Conservation (phyloP, 2,113 vertebrate species). For the Thamnophis sirtalis region DNA sequence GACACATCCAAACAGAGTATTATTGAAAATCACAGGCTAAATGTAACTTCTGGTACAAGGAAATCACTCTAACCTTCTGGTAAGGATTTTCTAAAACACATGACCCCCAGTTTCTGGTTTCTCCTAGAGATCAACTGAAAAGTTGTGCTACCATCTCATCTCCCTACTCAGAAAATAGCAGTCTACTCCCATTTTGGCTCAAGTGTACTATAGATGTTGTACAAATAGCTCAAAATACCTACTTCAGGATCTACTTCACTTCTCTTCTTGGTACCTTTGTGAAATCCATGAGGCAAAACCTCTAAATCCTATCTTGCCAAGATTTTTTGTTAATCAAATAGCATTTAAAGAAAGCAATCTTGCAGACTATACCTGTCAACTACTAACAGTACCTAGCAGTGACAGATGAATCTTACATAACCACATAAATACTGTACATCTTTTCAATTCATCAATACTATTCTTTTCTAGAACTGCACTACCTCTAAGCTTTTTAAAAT, state of each 20-base stretch:
- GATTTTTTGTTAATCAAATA: background rate
- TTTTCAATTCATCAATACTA: background rate
- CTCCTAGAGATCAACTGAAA: background rate
- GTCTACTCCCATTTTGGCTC: background rate
- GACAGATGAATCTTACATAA: background rate
- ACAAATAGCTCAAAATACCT: background rate
- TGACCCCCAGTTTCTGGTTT: background rate
- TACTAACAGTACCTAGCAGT: background rate
- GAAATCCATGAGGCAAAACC: background rate
- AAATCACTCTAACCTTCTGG: background rate
- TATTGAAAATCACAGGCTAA: background rate
- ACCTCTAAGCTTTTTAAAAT: background rate
- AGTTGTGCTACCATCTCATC: background rate
- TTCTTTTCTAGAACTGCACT: background rate
- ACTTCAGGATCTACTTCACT: background rate
- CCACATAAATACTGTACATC: background rate
- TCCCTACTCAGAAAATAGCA: background rate
- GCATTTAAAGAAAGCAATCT: background rate
- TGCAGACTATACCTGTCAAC: background rate
- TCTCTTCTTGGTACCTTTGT: background rate
- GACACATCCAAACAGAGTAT: constrained; percentile 36
- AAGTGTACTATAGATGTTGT: background rate
- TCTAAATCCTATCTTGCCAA: background rate
- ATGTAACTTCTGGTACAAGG: background rate
- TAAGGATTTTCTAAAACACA: background rate